Evolutionary conservation across 2,888 invertebrate genomes (phyloP).

Genomic region (Orthosia cruda): DNA sequence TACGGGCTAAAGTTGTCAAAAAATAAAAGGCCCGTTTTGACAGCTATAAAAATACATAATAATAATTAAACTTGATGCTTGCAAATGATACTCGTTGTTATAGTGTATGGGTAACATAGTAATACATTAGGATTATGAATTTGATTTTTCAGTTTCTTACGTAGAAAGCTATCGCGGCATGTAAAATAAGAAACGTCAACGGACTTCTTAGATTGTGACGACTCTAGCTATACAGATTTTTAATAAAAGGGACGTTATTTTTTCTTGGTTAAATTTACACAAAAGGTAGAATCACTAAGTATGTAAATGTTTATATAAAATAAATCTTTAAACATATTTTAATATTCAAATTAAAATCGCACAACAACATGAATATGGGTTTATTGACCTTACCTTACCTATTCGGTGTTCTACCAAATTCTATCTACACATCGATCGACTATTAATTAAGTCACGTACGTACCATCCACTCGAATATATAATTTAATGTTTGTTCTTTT

Average conservation of each 20-base stretch:
- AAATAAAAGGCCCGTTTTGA: no score
- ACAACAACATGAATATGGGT: conserved; percentile 28
- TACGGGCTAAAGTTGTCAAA: no score
- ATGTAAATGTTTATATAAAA: not conserved
- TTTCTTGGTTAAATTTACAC: not conserved
- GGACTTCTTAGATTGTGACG: no score
- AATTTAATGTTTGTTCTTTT: conserved; percentile 2
- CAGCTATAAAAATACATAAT: no score
- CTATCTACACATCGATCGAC: not conserved
- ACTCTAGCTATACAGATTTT: not conserved
- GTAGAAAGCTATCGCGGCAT: no score
- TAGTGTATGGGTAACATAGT: no score
- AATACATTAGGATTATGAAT: no score
- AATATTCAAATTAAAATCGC: conserved; percentile 31
- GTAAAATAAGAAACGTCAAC: no score
- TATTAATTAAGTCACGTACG: conserved; percentile 40
- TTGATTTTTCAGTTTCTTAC: no score
- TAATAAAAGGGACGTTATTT: not conserved
- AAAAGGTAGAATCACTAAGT: not conserved
- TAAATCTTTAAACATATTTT: conserved; percentile 6
- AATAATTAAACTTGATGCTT: no score
- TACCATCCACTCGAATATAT: not conserved
- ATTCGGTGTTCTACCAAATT: conserved; percentile 16
- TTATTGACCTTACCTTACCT: conserved; percentile 48
- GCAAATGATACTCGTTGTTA: no score